These are phyloP conservation scores for Heloderma charlesbogerti DNA, from an alignment of 2,113 vertebrate genomes.

Conservation along the genomic window DNA sequence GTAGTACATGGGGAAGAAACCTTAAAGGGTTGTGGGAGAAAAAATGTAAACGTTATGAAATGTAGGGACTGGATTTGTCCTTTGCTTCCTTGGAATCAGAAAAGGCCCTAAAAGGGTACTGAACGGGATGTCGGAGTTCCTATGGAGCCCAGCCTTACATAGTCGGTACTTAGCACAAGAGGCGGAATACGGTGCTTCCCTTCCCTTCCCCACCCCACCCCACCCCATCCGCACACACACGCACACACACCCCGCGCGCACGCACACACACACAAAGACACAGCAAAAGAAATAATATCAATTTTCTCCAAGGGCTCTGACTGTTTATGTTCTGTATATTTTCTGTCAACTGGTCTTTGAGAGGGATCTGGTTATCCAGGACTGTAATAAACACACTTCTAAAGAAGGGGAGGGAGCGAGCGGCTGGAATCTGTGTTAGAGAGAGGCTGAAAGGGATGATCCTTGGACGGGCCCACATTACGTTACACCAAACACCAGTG, in stretches of 20 bases:
- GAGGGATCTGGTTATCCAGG: background rate
- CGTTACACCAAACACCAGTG: background rate
- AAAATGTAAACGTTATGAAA: conserved; percentile 83
- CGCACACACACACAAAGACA: background rate
- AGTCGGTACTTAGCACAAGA: conserved; percentile 14
- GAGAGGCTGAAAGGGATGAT: background rate
- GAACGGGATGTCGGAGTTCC: background rate
- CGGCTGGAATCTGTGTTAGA: background rate
- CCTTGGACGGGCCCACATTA: background rate
- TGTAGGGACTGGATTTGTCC: conserved; percentile 79
- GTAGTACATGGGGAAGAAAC: conserved; percentile 76
- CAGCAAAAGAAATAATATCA: background rate
- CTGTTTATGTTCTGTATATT: background rate
- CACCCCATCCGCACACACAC: no score
- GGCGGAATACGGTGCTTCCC: conserved; percentile 25
- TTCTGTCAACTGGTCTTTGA: background rate
- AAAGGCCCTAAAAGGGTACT: conserved; percentile 57
- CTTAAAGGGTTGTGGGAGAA: conserved; percentile 70
- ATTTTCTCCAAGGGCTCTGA: background rate
- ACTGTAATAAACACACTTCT: background rate
- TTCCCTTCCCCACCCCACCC: no score
- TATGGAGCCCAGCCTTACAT: conserved; percentile 10
- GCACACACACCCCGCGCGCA: no score
- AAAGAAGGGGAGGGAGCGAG: background rate
- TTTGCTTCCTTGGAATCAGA: conserved; percentile 71